These are phyloP conservation scores for Scaptomyza polygonia DNA, from an alignment of 2,888 invertebrate genomes.

Conservation along the genomic window DNA sequence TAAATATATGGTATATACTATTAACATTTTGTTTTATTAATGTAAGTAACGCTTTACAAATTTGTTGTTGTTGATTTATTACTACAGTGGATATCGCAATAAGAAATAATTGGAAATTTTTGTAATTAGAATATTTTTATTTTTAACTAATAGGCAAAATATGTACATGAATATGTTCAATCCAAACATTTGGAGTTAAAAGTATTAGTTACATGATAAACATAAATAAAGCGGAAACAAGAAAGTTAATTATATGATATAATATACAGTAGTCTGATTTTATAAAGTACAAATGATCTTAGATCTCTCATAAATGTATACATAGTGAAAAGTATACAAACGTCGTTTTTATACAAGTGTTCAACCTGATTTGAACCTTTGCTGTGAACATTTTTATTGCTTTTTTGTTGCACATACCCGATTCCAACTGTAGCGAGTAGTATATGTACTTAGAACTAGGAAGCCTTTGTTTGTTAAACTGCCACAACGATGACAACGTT, in stretches of 20 bases:
- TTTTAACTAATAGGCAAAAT: constrained; percentile 19
- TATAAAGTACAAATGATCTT: neutral
- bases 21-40: constrained; percentile 30
- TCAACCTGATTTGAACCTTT: constrained; percentile 12
- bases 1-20: constrained; percentile 13
- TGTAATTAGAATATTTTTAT: neutral
- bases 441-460: constrained; percentile 40
- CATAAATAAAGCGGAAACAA: neutral
- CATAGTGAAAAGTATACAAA: constrained; percentile 3
- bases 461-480: constrained; percentile 59
- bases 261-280: constrained; percentile 4
- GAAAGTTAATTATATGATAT: neutral
- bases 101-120: constrained; percentile 23
- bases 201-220: neutral
- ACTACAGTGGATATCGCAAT: constrained; percentile 49
- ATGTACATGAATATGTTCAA: neutral
- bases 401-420: constrained; percentile 37
- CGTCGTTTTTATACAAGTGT: neutral
- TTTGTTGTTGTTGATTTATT: constrained; percentile 36
- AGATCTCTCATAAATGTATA: neutral
- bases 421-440: constrained; percentile 54
- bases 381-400: constrained; percentile 36
- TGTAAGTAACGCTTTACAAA: constrained; percentile 59
- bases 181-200: no score
- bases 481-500: constrained; percentile 51